Evolutionary conservation across 1,140 invertebrate genomes (phyloP).

Genomic region (Cardiocondyla obscurior): DNA sequence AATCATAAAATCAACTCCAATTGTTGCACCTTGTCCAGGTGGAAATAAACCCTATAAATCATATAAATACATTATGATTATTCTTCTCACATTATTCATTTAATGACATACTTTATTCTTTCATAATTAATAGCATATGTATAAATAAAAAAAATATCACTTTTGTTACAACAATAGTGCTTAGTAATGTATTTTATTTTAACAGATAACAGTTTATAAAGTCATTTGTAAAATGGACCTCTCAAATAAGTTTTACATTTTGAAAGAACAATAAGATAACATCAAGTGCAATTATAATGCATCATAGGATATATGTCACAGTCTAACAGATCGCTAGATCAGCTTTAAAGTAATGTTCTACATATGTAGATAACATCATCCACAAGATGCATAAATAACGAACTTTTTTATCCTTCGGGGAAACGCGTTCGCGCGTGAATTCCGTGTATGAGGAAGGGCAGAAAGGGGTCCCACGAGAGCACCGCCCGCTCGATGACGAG

Average conservation of each 20-base stretch:
- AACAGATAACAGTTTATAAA: background rate
- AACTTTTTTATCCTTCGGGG: constrained; percentile 29
- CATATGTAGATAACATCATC: constrained; percentile 35
- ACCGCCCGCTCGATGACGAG: background rate
- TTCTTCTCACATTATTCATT: background rate
- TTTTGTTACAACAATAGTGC: background rate
- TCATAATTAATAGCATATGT: background rate
- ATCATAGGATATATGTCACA: background rate
- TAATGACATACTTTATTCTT: background rate
- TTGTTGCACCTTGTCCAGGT: constrained; percentile 98
- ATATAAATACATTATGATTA: background rate
- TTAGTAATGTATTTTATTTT: background rate
- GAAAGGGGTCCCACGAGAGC: background rate
- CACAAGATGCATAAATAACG: constrained; percentile 24
- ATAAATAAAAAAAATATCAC: background rate
- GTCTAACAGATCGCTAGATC: background rate
- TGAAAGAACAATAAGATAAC: no score
- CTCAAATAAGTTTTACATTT: background rate
- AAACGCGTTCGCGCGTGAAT: constrained; percentile 5
- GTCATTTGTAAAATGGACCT: no score
- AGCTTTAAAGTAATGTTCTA: background rate
- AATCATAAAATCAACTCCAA: constrained; percentile 99
- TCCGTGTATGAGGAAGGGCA: background rate
- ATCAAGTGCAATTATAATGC: background rate
- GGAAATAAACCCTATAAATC: constrained; percentile 92